Base-by-base conservation (phyloP, 1,140 invertebrate genomes). In the Brachionus rotundiformis region DNA sequence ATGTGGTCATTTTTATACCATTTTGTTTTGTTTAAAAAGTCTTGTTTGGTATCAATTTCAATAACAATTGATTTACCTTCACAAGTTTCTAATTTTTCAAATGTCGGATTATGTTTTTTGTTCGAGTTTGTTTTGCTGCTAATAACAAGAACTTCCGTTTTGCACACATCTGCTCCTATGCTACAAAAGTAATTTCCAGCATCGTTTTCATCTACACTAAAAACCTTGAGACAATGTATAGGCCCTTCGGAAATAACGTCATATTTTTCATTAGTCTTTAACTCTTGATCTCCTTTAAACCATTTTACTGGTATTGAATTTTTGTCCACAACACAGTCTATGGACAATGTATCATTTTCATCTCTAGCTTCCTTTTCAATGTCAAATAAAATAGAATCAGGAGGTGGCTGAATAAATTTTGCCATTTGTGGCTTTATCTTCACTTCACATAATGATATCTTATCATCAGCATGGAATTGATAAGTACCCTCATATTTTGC, bases 211-310 rank as follows among this genome's bases (percentile, higher is more conserved):
- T 81, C 25, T 29, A 68, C n/a, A 68, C 63, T 25, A 41, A 39
- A 59, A 31, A 81, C 23, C n/a, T 63, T 25, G n/a, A 81, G 19
- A n/a, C 77, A 81, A 2, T 19, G 10, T 19, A 81, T 81, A 8
- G 77, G 54, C 5, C 77, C 77, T 8, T 81, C 77, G 11, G 33
- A 25, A 13, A 81, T 81, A 5, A 81, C 63, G 27, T 81, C 77
- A 41, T 81, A 81, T 47, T 81, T 81, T 36, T 61, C 77, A 76
- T 49, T 29, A 2, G 49, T 31, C 7, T 19, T 0, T 3, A 81
- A 10, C 10, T 81, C 29, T 59, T 81, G 8, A 19, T 81, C 36
- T 10, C 23, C 31, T 63, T 36, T 63, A 16, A 81, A 81, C 77
- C 77, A 81, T 81, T 81, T 81, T 39, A 81, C 54, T 0, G n/a